A percentile compares a stretch with the other conserved stretches of the same genome.
These are phyloP conservation scores for Labrus mixtus DNA, from an alignment of 2,113 vertebrate species.

Conservation along the genomic window DNA sequence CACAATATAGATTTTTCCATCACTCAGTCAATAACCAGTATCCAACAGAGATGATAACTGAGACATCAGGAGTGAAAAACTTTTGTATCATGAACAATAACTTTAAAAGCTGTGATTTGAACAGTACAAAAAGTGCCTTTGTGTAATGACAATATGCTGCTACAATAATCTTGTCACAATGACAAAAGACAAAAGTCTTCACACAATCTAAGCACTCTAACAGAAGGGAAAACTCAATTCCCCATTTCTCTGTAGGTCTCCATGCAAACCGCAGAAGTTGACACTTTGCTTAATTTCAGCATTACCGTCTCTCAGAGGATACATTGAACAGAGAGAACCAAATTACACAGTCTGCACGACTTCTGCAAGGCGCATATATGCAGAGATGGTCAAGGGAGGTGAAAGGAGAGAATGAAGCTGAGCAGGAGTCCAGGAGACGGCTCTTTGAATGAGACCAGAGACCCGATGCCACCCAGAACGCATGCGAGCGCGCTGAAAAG, in stretches of 20 bases:
- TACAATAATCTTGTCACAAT: conserved; percentile 72
- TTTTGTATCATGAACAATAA: conserved; percentile 59
- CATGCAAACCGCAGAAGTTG: conserved; percentile 50
- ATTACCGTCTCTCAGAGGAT: conserved; percentile 42
- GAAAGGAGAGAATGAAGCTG: conserved; percentile 39
- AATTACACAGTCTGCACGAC: conserved; percentile 36
- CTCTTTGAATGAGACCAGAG: conserved; percentile 62
- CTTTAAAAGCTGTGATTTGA: conserved; percentile 59
- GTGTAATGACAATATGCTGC: conserved; percentile 58
- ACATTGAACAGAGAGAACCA: conserved; percentile 32
- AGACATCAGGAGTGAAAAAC: conserved; percentile 56
- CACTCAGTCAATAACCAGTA: conserved; percentile 50
- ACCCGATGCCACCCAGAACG: conserved; percentile 78
- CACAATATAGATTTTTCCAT: conserved; percentile 46
- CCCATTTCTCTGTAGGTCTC: conserved; percentile 44
- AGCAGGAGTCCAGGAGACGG: conserved; percentile 43
- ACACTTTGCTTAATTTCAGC: conserved; percentile 57
- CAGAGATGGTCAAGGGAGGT: conserved; percentile 41
- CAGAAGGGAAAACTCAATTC: conserved; percentile 55
- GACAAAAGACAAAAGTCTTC: conserved; percentile 74
- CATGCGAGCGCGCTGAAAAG: conserved; percentile 64
- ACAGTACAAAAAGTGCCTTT: conserved; percentile 69
- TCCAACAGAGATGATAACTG: conserved; percentile 70
- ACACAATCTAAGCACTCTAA: conserved; percentile 16
- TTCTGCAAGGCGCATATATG: conserved; percentile 19